Evolutionary conservation across 2,797 vertebrate genomes (phyloP).

Genomic region (Siniperca undulata): DNA sequence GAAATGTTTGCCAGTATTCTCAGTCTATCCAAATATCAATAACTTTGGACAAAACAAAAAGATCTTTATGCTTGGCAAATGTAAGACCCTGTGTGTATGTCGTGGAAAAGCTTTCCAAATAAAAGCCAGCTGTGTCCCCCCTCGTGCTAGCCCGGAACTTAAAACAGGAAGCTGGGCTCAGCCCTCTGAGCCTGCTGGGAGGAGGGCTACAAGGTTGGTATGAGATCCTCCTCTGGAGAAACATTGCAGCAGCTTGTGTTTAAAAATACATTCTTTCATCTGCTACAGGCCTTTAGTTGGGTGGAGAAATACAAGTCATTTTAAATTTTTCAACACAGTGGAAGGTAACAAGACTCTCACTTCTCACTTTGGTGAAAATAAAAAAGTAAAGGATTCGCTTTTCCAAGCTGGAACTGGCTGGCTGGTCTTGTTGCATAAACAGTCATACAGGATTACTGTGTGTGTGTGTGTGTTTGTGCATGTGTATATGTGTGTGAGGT

Average conservation of each 20-base stretch:
- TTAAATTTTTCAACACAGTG: slow-evolving; percentile 20
- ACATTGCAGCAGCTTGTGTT: slow-evolving; percentile 34
- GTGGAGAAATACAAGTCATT: slow-evolving; percentile 25
- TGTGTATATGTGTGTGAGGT: slow-evolving; percentile 11
- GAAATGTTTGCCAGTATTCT: background rate
- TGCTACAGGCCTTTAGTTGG: slow-evolving; percentile 5
- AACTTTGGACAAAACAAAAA: slow-evolving; percentile 25
- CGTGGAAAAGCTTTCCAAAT: slow-evolving; percentile 51
- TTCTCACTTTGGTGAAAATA: slow-evolving; percentile 6
- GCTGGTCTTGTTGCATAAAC: slow-evolving; percentile 19
- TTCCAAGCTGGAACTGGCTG: background rate
- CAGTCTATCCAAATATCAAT: background rate
- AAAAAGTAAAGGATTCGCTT: slow-evolving; percentile 12
- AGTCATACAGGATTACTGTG: slow-evolving; percentile 15
- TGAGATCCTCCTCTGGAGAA: slow-evolving; percentile 40
- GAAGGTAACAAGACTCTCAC: background rate
- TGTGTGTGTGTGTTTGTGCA: background rate
- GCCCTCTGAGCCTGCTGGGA: slow-evolving; percentile 54
- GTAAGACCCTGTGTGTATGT: background rate
- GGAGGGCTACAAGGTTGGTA: slow-evolving; percentile 29
- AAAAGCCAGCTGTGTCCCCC: slow-evolving; percentile 58
- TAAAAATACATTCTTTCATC: slow-evolving; percentile 36
- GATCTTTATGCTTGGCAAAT: slow-evolving; percentile 18
- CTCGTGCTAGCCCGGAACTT: slow-evolving; percentile 14
- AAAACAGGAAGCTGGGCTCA: slow-evolving; percentile 64